phyloP scores from a whole-genome alignment of 2,797 vertebrate species.

The Sebastes reedi region DNA sequence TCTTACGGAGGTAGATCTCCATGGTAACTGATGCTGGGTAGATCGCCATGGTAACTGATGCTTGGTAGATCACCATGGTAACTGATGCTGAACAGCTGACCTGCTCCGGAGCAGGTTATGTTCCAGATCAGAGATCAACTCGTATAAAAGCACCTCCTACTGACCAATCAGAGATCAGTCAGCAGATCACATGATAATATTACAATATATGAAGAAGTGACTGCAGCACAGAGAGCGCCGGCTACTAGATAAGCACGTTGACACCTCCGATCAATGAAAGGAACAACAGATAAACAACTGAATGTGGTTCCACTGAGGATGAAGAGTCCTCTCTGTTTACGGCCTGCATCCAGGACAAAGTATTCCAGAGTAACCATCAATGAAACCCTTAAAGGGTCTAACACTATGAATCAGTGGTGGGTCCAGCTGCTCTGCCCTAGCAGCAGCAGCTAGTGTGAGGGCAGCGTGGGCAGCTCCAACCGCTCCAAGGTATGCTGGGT shows the following conservation, averaged over 20 bases:
- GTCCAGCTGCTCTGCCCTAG: constrained; percentile 24
- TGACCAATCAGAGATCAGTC: too few relatives aligned
- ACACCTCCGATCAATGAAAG: too few relatives aligned
- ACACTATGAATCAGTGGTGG: constrained; percentile 54
- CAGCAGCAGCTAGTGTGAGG: not conserved
- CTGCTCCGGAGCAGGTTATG: too few relatives aligned
- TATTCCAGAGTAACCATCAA: constrained; percentile 40
- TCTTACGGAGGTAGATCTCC: too few relatives aligned
- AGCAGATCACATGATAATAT: too few relatives aligned
- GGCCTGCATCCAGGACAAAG: not conserved
- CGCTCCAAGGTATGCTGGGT: constrained; percentile 31
- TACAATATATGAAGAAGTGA: not conserved
- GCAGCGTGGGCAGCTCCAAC: not conserved
- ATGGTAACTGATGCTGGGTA: too few relatives aligned
- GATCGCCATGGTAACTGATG: too few relatives aligned
- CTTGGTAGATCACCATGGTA: too few relatives aligned
- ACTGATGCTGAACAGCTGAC: too few relatives aligned
- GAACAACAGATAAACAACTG: not conserved
- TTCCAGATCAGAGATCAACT: too few relatives aligned
- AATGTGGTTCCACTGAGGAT: not conserved
- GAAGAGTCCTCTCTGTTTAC: not conserved
- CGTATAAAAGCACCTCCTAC: too few relatives aligned
- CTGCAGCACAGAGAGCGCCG: not conserved
- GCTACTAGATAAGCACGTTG: too few relatives aligned
- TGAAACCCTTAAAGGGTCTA: constrained; percentile 44